Evolutionary conservation across 2,888 invertebrate genomes (phyloP), one percentile per base, ranked within the genome.

Genomic region (Diarsia dahlii): DNA sequence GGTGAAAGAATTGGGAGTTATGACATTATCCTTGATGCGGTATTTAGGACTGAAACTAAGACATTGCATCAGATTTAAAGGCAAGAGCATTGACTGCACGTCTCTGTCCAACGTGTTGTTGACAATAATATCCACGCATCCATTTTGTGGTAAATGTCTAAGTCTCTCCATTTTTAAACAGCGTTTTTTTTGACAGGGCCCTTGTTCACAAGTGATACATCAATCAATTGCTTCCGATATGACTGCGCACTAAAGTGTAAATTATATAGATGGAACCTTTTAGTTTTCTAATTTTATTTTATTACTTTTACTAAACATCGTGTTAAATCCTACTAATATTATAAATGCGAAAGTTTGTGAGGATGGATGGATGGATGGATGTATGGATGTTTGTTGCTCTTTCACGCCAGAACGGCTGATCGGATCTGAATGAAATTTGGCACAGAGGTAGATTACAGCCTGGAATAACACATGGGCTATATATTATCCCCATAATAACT

Each of bases 31-130:
- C 23, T 58, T 48, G 10, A 73, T 73, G 6, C 15, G 15, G 8
- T 73, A 73, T 50, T 73, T 73, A 39, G 73, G 74, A 20, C 23
- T 48, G 1, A 50, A 28, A 34, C 8, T 73, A 39, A 73, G 39
- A 48, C 23, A 23, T 39, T 39, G 39, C 39, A 39, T 39, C 39
- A 39, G 39, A 39, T 39, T 39, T 5, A 39, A 39, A 39, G 39
- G 39, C 0, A 72, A 56, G 46, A 72, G 46, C 46, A 5, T 72
- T 9, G 10, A 28, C 18, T 73, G 58, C 10, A 73, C 20, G 23
- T 73, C 58, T 48, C 10, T 48, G 39, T 73, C 73, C 39, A 73
- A 23, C 0, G 2, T 48, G 4, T 68, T 45, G 2, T 20, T 23
- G 8, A 15, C 28, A 8, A 63, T 4, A 50, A 13, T 50, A 20